Evolutionary conservation across 2,797 vertebrate genomes (phyloP), one percentile per base, ranked within the genome.

Genomic region (Alectoris magna): DNA sequence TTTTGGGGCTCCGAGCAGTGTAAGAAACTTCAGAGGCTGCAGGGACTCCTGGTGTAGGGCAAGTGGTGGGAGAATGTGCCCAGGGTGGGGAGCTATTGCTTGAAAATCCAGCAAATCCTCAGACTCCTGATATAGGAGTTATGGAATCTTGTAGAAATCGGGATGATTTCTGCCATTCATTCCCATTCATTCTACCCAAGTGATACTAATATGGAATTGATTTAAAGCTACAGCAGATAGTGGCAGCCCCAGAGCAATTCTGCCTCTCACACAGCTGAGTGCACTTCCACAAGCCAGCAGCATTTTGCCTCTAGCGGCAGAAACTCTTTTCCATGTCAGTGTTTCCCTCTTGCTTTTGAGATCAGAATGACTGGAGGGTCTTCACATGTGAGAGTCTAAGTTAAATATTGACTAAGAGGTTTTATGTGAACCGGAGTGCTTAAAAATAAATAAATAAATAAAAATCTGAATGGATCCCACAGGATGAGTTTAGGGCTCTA

Each of bases 351-450:
- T 53, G 56, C 51, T 64, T 43, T 86, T 74, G 81, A 82, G 88
- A 76, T 62, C 71, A 41, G 56, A 24, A 39, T 8, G 59, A 43
- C 72, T 94, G 46, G 68, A 91, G 63, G 90, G 76, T 81, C 88
- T 87, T 51, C 0, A 1, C 1, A 1, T 69, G 34, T 2, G 24
- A 67, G 36, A 87, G 49, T 6, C 24, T 80, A 67, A 91, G 81
- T 91, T 86, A 91, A 94, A 92, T 88, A 86, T 76, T 86, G 60
- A 70, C 85, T 73, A 53, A 80, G 84, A 85, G 73, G 84, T 83
- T 94, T 91, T 75, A 90, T 55, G 58, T 59, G 88, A 90, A 69
- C 69, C 51, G 4, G 66, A 75, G 75, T 81, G 87, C 77, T 90
- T 94, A 70, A 3, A n/a, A 77, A 59, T 34, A n/a, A 75, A 92